Base-by-base conservation (phyloP, 2,888 invertebrate species). In the Campoplex capitator region DNA sequence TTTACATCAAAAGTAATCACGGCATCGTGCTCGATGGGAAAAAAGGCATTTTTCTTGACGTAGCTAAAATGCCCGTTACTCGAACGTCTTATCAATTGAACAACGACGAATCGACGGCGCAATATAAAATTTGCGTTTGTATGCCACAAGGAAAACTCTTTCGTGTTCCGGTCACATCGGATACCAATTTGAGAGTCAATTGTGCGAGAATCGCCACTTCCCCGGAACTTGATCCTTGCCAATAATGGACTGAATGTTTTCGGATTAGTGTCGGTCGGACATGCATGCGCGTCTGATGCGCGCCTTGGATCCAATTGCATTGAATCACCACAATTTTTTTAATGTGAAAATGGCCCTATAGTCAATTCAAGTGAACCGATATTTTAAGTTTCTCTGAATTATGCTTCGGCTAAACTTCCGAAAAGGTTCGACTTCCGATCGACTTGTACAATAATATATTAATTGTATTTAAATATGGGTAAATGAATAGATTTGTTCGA, bases 71-170 rank as follows among this genome's bases (percentile, higher is more conserved):
- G 23, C 97, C 98, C 0, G 96, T 97, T 71, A 97, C 96, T 11
- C 95, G 62, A 62, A 32, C 95, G 4, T 94, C 95, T 32, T 91
- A 91, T 74, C 71, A 91, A 13, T 92, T 93, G 38, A 93, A 91
- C 83, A 93, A 91, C 18, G 93, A 92, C 54, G 91, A 90, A 51
- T 89, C 89, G 68, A 82, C 93, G 7, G 94, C 96, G 0, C 98
- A 98, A 93, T 98, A 97, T 91, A 98, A 98, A 93, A 96, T 98
- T 0, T 98, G 98, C 90, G 97, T 98, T 0, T 98, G 98, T 92
- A 98, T 98, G 97, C 98, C 98, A 0, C 96, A 97, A 88, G 98
- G 98, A 0, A 97, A 97, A 90, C 93, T 98, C 76, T 98, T 98
- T 92, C 95, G 97, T 86, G 96, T 98, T 6, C 97, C 97, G 0